Base-by-base conservation (phyloP, 2,797 vertebrate genomes). In the Onychomys leucogaster region DNA sequence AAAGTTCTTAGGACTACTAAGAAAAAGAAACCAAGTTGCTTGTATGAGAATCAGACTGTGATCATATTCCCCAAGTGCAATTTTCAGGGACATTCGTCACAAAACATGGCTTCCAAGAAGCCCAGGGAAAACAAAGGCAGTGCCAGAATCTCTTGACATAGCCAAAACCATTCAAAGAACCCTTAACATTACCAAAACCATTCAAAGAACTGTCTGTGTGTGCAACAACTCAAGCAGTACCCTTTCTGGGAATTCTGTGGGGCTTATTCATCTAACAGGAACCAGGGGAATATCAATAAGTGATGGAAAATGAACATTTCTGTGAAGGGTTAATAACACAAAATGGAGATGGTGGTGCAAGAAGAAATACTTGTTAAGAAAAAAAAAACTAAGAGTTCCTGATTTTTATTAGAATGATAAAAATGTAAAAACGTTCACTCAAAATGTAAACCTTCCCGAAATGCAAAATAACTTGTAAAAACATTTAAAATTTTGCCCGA, bases 51-150 rank as follows among this genome's bases (percentile, higher is more conserved):
- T 69, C 61, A 88, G 34, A 37, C 3, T 63, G 17, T 49, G 23
- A n/a, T 46, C 46, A 23, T 3, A 11, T 61, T 75, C 49, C 57
- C 86, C 4, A 43, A 89, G 80, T 80, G 23, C 46, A 73, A 59
- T 23, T 71, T 41, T 9, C 19, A 77, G 75, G 46, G 57, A 75
- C 71, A 17, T 17, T 71, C 82, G 59, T 57, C 34, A 2, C 67
- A 37, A n/a, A 75, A 10, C 19, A 41, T 73, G 17, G 43, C 61
- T 69, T 93, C 65, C 32, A 78, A 88, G 93, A 96, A 94, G 41
- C n/a, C 41, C 57, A 75, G 37, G 19, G 11, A 80, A 95, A 57
- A 16, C 19, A 91, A 94, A n/a, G 52, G 27, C 75, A 67, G 69
- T 61, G 6, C 21, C 71, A 90, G 3, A 49, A 77, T 32, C n/a